Base-by-base conservation (phyloP, 1,140 invertebrate genomes). In the Brachionus angularis region DNA sequence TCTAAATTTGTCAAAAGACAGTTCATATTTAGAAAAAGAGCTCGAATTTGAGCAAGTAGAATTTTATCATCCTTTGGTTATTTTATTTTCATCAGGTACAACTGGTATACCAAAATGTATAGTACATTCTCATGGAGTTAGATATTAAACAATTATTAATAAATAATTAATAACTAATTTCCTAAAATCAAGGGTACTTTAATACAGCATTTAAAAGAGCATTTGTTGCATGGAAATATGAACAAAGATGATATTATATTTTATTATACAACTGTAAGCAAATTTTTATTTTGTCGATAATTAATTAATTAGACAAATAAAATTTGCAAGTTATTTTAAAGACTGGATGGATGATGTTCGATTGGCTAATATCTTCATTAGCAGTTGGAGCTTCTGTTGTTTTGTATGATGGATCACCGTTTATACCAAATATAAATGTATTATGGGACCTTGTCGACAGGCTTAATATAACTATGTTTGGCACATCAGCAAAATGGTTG, bases 291-390 rank as follows among this genome's bases (percentile, higher is more conserved):
- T 71, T 55, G 14, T 10, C 23, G 5, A 27, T 42, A 27, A 12
- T 16, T 36, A 61, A 69, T 64, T 46, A 64, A 16, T 55, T 67
- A 42, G 55, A 55, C 21, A 64, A 50, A 21, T n/a, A n/a, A n/a
- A n/a, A n/a, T n/a, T n/a, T n/a, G n/a, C n/a, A 18, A 18, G 14
- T 49, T 50, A 7, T 44, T 7, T 23, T 73, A 10, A 50, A 84
- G 83, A 82, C 83, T 42, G 85, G 85, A 25, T 86, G 85, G 86
- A 86, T 86, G 84, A 85, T 86, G 85, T 87, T 85, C 84, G 86
- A 87, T 76, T 86, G 85, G 85, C 71, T 85, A 58, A 77, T 80
- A 7, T 76, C 77, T 7, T 75, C 75, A 12, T 71, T 82, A 34
- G 76, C 78, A 49, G 75, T 82, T 5, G 86, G 86, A 7, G 80